These are phyloP conservation scores for Aplodontia rufa DNA, from an alignment of 2,113 vertebrate genomes.

Conservation along the genomic window DNA sequence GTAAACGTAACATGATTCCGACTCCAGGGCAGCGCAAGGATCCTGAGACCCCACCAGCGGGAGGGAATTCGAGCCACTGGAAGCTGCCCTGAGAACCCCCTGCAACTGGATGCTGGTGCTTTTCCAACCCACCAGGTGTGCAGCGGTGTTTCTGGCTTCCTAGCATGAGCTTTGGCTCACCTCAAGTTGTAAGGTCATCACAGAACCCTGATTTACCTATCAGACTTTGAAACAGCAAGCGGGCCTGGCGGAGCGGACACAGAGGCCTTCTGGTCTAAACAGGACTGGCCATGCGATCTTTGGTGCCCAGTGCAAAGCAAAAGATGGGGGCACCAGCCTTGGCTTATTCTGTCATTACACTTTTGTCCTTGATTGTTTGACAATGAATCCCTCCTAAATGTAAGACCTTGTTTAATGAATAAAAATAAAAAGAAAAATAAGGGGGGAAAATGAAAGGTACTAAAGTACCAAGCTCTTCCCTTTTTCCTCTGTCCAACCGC, in stretches of 20 bases:
- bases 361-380: too few species aligned
- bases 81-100: neutral
- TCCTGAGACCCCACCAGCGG: neutral
- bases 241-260: neutral
- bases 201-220: neutral
- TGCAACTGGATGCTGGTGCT: neutral
- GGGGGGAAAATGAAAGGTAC: neutral
- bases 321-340: too few species aligned
- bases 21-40: neutral
- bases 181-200: neutral
- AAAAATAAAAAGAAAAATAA: too few species aligned
- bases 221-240: neutral
- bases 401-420: too few species aligned
- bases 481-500: neutral
- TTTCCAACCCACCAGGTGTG: neutral
- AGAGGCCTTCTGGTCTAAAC: neutral
- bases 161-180: neutral
- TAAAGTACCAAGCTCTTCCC: neutral
- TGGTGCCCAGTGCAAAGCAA: neutral
- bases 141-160: slow-evolving; percentile 36
- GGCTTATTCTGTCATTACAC: too few species aligned
- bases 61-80: slow-evolving; percentile 5
- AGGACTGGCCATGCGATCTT: neutral
- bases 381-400: too few species aligned
- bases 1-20: neutral